Base-by-base conservation (phyloP, 1,140 invertebrate species). In the Bombus huntii region DNA sequence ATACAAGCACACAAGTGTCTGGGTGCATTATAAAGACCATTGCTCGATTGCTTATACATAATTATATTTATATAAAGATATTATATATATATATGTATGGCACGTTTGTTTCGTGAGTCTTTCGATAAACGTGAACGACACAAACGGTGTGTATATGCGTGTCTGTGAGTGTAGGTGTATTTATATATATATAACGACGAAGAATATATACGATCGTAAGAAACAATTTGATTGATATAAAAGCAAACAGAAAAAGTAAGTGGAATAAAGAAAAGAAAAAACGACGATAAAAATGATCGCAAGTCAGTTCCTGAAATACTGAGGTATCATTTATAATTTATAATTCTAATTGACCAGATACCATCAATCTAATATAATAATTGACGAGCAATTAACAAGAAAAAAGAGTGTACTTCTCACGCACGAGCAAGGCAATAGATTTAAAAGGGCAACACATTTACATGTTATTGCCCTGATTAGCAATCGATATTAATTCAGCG, bases 1-100 rank as follows among this genome's bases (percentile, higher is more conserved):
- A 77, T 91, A 92, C 91, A 92, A 91, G 88, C 90, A 87, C 85
- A 88, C 84, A 84, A 88, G 77, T 84, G 73, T 87, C 47, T 83
- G 68, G 78, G 79, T 91, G 87, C 84, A 47, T 91, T 88, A 89
- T 92, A 89, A 88, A 74, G 85, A 82, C 76, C 71, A 87, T 75
- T 87, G 85, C 81, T 82, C 80, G 84, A 88, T 47, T 87, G 76
- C 86, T 88, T 88, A 88, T 87, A 90, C 75, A 72, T 87, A 70
- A 53, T 57, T 89, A 87, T 89, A 89, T 84, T 83, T 39, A 47
- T 90, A 89, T 90, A 89, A 87, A 87, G 87, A 87, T 66, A 74
- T 53, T 53, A 53, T 53, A 71, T 85, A 82, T 85, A 82, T 89
- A n/a, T 15, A 31, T 66, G 31, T 22, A 68, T 68, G 88, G 88